Evolutionary conservation across 1,140 invertebrate species (phyloP), one percentile per base, ranked within the genome.

Genomic region (Heliconius eleuchia): DNA sequence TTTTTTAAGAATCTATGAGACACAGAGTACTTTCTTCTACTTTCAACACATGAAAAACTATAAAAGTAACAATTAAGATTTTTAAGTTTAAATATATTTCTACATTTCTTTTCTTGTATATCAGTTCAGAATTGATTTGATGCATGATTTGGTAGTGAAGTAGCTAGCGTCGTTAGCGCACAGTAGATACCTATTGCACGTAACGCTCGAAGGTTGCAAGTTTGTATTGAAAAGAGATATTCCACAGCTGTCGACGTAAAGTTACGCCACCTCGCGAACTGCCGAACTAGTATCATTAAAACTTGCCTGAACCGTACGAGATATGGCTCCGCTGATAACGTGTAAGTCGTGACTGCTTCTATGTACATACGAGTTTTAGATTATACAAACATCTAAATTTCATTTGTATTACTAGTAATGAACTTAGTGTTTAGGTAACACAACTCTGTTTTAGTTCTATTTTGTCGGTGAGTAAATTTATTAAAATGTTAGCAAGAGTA

Each of bases 261-360:
- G 60, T 66, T 66, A 27, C 60, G 11, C 9, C 60, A 66, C 39
- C 39, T 72, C 34, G 30, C 34, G 39, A 72, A 72, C 71, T 72
- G 71, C 34, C 39, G 71, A 72, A 72, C 71, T 72, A 72, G 8
- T 72, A 19, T 42, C 71, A 42, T 72, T 39, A 72, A 72, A 72
- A 72, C 71, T 72, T 72, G 18, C 39, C n/a, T 42, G 5, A 72
- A 37, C 71, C 42, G 34, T 19, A 39, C 37, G 71, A 72, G 34
- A 72, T 39, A 72, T n/a, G 71, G 7, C 71, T 11, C 1, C 19
- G 13, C 5, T 37, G 39, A 30, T 66, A 66, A 30, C 4, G 60
- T 66, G 60, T 8, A 27, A 66, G 60, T 3, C 60, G 55, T 57
- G 55, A 11, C 27, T 11, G 13, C 60, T 16, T 23, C 50, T 6